Conservation (phyloP, 2,888 invertebrate genomes). For the Dascillus cervinus region DNA sequence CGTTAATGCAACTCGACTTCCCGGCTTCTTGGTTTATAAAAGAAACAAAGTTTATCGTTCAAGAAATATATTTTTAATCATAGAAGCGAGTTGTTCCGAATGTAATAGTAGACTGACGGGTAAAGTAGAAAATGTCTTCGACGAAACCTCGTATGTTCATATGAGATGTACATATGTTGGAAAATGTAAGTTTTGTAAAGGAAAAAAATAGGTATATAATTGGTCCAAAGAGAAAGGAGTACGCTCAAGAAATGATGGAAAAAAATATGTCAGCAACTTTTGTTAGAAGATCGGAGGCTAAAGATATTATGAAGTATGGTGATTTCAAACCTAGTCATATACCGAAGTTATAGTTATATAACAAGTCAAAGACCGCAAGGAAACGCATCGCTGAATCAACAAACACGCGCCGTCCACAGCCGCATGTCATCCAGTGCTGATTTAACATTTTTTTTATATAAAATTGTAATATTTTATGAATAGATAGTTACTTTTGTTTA, state of each 20-base stretch:
- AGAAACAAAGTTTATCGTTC: background rate
- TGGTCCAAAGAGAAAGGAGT: background rate
- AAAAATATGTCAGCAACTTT: constrained; percentile 3
- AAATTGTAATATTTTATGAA: too few relatives aligned
- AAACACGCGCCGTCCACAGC: too few relatives aligned
- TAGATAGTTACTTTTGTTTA: too few relatives aligned
- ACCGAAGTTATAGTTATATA: too few relatives aligned
- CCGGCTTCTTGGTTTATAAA: constrained; percentile 1
- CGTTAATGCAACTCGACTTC: background rate
- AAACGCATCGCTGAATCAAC: too few relatives aligned
- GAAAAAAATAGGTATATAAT: background rate
- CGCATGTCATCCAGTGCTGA: too few relatives aligned
- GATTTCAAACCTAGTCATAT: constrained; percentile 4
- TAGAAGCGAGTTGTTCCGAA: background rate
- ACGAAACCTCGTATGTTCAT: background rate
- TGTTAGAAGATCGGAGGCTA: constrained; percentile 2
- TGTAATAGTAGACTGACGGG: constrained; percentile 1
- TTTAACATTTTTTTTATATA: too few relatives aligned
- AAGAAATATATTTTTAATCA: background rate
- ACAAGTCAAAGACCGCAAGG: too few relatives aligned
- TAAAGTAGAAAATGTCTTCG: background rate
- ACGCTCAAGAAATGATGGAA: background rate
- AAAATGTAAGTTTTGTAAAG: background rate
- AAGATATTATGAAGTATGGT: constrained; percentile 3
- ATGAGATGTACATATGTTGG: constrained; percentile 4